Percentiles rank a stretch among this genome's conserved stretches.
phyloP scores from a whole-genome alignment of 2,888 invertebrate species.

The Zaprionus bogoriensis region DNA sequence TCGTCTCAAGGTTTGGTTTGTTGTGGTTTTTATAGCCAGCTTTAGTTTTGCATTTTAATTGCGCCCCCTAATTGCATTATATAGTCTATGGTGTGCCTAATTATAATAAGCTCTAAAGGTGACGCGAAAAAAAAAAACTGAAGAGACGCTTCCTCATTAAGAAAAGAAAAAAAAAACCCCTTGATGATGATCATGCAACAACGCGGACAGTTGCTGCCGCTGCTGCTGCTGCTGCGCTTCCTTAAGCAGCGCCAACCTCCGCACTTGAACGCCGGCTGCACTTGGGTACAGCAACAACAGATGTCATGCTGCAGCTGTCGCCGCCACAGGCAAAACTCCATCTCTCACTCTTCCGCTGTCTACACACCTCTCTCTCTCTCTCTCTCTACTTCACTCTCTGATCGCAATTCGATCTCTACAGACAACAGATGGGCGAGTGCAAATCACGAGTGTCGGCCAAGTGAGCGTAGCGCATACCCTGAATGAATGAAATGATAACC shows the following conservation, averaged over 20 bases:
- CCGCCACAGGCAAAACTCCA: conserved; percentile 4
- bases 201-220: conserved; percentile 31
- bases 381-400: background rate
- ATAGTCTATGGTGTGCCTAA: conserved; percentile 7
- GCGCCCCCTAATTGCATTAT: conserved; percentile 50
- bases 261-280: conserved; percentile 64
- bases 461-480: conserved; percentile 23
- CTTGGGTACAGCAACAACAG: conserved; percentile 18
- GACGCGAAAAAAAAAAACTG: conserved; percentile 16
- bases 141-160: conserved; percentile 41
- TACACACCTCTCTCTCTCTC: background rate
- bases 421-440: conserved; percentile 53
- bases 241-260: conserved; percentile 68
- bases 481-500: conserved; percentile 43
- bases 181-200: conserved; percentile 49
- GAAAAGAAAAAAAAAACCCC: conserved; percentile 19
- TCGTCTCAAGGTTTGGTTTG: background rate
- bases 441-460: conserved; percentile 16
- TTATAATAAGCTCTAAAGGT: conserved; percentile 40
- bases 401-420: conserved; percentile 10
- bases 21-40: conserved; percentile 24
- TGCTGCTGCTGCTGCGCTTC: too few relatives aligned
- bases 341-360: background rate
- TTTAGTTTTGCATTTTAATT: conserved; percentile 58
- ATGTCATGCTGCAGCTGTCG: conserved; percentile 52